Base-by-base conservation (phyloP, 2,797 vertebrate species). In the Parotocinclus haroldoi region DNA sequence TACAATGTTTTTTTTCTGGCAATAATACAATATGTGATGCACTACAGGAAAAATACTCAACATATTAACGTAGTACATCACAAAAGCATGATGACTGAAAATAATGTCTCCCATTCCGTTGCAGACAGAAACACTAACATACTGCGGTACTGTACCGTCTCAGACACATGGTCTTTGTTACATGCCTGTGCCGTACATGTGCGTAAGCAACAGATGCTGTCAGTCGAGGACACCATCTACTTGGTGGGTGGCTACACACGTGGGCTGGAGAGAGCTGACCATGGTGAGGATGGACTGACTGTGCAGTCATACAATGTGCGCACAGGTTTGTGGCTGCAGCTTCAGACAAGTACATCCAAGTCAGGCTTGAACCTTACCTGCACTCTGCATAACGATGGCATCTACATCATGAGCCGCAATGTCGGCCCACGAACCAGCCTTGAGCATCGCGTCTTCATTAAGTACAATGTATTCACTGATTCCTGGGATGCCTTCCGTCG, bases 201-300 rank as follows among this genome's bases (percentile, higher is more conserved):
- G 48, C 93, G 96, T 63, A 98, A 99, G 87, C 95, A 99, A 83
- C 96, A 98, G 88, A 99, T 99, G 96, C 90, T 99, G 9, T 96
- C 96, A 0, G 90, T 98, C 71, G 96, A 97, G 74, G 95, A 98
- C 78, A 95, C 93, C 63, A 94, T 99, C 81, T 99, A 94, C 81
- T 80, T 97, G 68, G 95, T 99, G 57, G 96, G 96, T 0, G 96
- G 96, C 1, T 98, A 94, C 84, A 94, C 95, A 16, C 94, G 94
- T 0, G 90, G 94, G 57, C 82, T 91, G 40, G 92, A 90, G 57
- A 76, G 38, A 46, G 44, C 53, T 9, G 44, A 46, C 37, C 14
- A n/a, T 6, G 90, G 87, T 0, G 95, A 98, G 84, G 95, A 96
- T 11, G 85, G 87, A 73, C 84, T 99, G 66, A 92, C 90, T 0